These are phyloP conservation scores for Pygathrix nemaeus DNA, from an alignment of 2,113 vertebrate species.

Conservation along the genomic window DNA sequence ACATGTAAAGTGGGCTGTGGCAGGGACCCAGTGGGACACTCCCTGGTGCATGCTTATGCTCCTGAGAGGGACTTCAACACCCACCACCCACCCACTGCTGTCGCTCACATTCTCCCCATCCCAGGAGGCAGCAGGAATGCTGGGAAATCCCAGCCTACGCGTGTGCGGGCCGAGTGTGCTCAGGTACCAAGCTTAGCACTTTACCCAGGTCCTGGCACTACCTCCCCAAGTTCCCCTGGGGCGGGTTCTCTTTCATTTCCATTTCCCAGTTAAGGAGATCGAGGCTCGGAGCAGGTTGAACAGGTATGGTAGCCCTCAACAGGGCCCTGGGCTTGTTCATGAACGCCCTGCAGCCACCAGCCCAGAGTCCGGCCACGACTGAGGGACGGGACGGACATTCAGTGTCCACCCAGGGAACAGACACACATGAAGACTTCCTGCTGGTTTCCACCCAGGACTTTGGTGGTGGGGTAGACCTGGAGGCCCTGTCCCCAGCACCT, in stretches of 20 bases:
- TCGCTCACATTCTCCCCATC: neutral
- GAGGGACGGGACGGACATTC: neutral
- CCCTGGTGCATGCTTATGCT: neutral
- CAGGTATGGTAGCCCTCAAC: too few relatives aligned
- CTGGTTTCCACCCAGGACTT: neutral
- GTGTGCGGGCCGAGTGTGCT: neutral
- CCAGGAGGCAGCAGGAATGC: neutral
- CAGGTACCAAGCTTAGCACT: neutral
- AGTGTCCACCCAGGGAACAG: neutral
- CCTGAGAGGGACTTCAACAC: neutral
- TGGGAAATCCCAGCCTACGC: neutral
- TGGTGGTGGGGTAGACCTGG: too few relatives aligned
- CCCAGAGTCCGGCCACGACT: neutral
- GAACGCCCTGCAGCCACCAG: neutral
- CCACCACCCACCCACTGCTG: neutral
- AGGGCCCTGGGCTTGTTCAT: neutral
- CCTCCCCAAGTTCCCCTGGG: neutral
- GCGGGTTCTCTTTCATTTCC: neutral
- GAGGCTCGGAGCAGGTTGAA: neutral
- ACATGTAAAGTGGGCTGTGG: neutral
- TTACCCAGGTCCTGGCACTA: fast-evolving
- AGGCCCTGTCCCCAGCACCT: neutral
- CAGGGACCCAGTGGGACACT: neutral
- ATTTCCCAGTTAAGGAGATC: neutral
- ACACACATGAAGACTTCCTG: neutral